These are phyloP conservation scores for Ochotona princeps DNA, from an alignment of 2,113 vertebrate genomes.

Conservation along the genomic window DNA sequence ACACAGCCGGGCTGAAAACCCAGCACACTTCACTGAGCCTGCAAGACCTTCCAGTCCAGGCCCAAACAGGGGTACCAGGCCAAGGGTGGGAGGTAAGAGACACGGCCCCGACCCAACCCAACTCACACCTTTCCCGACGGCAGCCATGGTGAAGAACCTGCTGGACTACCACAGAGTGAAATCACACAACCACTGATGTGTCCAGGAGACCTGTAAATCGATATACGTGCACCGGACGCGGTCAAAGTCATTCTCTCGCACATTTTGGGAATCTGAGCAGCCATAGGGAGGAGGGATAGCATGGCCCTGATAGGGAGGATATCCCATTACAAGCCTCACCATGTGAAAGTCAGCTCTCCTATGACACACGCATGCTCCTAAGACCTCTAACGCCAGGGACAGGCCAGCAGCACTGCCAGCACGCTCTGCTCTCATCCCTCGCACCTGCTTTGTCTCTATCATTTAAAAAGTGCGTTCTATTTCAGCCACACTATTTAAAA, in stretches of 20 bases:
- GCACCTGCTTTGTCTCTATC: constrained; percentile 21
- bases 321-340: constrained; percentile 65
- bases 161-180: constrained; percentile 65
- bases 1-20: neutral
- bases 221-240: constrained; percentile 58
- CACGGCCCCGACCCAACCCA: neutral
- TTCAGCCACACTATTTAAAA: neutral
- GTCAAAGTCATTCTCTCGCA: constrained; percentile 73
- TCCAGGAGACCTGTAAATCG: constrained; percentile 73
- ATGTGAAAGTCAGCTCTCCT: constrained; percentile 67
- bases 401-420: constrained; percentile 45
- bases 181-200: constrained; percentile 63
- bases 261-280: constrained; percentile 74
- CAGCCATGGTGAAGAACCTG: constrained; percentile 32
- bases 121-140: neutral
- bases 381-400: constrained; percentile 51
- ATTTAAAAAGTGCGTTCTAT: constrained; percentile 44
- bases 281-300: constrained; percentile 27
- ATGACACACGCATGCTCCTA: constrained; percentile 53
- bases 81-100: neutral
- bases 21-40: neutral
- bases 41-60: neutral
- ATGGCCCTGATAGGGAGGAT: constrained; percentile 48
- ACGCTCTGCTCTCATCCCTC: constrained; percentile 18
- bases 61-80: neutral